Base-by-base conservation (phyloP, 2,888 invertebrate genomes). In the Cerceris ruficornis region DNA sequence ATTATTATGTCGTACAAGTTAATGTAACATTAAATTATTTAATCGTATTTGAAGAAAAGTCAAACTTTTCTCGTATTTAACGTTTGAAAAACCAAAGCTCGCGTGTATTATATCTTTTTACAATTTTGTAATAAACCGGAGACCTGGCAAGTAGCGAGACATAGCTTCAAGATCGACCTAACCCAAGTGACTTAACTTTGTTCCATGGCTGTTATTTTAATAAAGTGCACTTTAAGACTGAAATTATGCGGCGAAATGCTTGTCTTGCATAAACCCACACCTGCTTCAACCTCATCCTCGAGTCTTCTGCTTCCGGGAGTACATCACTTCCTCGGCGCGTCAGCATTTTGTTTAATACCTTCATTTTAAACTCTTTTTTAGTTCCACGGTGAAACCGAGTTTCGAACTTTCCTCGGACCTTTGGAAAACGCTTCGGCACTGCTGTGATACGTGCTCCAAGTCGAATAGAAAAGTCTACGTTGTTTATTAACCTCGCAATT, bases 261-360 rank as follows among this genome's bases (percentile, higher is more conserved):
- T 82, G 81, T 75, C 81, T 82, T 81, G 78, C 72, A 75, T 73
- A 78, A 81, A 82, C 71, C 78, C 50, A 78, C 78, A 78, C 81
- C 75, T 72, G 81, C 17, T 68, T 64, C 78, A 43, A 41, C 65
- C 69, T 69, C 64, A 61, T 69, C 75, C 68, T 46, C 57, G 69
- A 15, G 52, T 55, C 28, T 50, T 68, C 65, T 52, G 9, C 74
- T 50, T 43, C 28, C 50, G 49, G 66, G 41, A 60, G 65, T 67
- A 77, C 67, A 59, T 77, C 79, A 77, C 62, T 67, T 77, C 54
- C 55, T 54, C 50, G 8, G 58, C 62, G 54, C 79, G 78, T 74
- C 80, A 70, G 78, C 80, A 60, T 78, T 80, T 80, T 78, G 69
- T 77, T 77, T 77, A 80, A 80, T 77, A 77, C 69, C 59, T 6